Percentiles rank a stretch among this genome's conserved stretches.
Evolutionary conservation across 1,140 invertebrate species (phyloP).

Genomic region (Hesperophylax magnus): DNA sequence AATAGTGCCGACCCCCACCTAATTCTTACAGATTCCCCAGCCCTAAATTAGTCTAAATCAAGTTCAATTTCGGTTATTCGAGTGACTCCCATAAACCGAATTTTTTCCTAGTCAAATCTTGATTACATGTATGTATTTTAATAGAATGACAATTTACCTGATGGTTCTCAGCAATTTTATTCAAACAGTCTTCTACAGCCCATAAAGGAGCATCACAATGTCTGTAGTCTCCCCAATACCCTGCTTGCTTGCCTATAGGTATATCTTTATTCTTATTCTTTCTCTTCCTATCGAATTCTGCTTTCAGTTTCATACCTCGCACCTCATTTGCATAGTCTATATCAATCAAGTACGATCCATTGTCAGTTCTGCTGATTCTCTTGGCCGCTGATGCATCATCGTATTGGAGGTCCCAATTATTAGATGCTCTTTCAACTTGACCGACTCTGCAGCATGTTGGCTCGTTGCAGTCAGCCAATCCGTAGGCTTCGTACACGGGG

Average conservation of each 20-base stretch:
- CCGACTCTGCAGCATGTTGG: conserved; percentile 83
- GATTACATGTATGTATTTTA: neutral
- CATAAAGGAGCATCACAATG: conserved; percentile 82
- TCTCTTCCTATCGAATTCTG: conserved; percentile 25
- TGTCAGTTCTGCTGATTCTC: conserved; percentile 32
- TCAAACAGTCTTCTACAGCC: conserved; percentile 74
- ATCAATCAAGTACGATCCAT: conserved; percentile 60
- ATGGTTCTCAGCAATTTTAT: conserved; percentile 70
- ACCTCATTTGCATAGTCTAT: conserved; percentile 56
- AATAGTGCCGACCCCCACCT: too few species aligned
- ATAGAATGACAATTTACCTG: conserved; percentile 62
- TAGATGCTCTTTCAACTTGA: conserved; percentile 61
- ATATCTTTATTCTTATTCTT: conserved; percentile 19
- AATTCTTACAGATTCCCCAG: too few species aligned
- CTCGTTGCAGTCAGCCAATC: conserved; percentile 79
- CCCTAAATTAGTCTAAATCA: too few species aligned
- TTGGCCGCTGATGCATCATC: conserved; percentile 39
- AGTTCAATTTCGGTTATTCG: too few species aligned
- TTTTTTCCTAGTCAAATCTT: too few species aligned
- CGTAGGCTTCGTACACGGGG: conserved; percentile 76
- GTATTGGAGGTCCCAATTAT: conserved; percentile 28
- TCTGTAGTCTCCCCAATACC: conserved; percentile 85
- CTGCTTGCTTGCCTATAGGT: conserved; percentile 70
- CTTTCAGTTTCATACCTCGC: conserved; percentile 48
- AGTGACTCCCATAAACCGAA: too few species aligned